These are phyloP conservation scores for Epizoanthus fatuus DNA, from an alignment of 92 coral and sea anemone species.

Conservation along the genomic window DNA sequence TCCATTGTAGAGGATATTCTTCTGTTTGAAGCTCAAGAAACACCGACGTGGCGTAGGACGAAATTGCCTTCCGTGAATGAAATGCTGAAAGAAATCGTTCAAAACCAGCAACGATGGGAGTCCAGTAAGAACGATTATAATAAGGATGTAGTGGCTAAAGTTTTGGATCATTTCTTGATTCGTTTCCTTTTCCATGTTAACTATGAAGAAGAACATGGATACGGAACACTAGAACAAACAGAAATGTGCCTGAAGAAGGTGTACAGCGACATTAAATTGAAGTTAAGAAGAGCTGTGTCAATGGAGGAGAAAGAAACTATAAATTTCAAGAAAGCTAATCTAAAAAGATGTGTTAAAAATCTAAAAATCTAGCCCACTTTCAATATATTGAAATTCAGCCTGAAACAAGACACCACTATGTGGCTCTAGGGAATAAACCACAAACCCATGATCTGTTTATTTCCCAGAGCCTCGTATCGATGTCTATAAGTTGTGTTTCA, in stretches of 20 bases:
- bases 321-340: no score
- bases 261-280: background rate
- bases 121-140: background rate
- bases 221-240: background rate
- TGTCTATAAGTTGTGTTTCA: no score
- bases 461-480: no score
- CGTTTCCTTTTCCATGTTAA: no score
- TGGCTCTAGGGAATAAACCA: no score
- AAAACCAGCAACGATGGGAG: constrained; percentile 27
- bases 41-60: constrained; percentile 47
- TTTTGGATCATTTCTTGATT: background rate
- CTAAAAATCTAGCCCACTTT: no score
- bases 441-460: no score
- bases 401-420: no score
- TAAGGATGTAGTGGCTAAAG: background rate
- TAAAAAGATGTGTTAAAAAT: no score
- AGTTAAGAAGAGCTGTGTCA: no score
- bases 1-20: constrained; percentile 15
- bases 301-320: no score
- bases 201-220: background rate
- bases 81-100: constrained; percentile 44
- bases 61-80: constrained; percentile 1
- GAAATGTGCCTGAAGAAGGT: background rate
- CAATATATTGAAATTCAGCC: no score
- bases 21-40: constrained; percentile 37